phyloP scores from a whole-genome alignment of 2,888 invertebrate genomes.

The Chydorus sphaericus region DNA sequence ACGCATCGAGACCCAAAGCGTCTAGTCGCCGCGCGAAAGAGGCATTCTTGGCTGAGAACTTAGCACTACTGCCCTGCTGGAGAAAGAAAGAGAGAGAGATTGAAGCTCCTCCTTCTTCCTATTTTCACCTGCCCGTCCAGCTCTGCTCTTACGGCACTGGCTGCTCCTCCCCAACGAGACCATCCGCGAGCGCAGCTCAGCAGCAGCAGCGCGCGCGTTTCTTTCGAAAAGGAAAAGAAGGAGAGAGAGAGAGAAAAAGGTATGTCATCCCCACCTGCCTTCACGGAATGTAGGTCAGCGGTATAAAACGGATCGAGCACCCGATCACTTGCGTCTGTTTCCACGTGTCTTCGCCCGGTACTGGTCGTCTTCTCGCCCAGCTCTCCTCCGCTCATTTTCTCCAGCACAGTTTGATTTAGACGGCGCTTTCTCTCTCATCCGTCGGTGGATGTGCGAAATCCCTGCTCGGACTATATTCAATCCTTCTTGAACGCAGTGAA shows the following conservation, averaged over 20 bases:
- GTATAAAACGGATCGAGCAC: slow-evolving; percentile 14
- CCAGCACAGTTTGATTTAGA: neutral
- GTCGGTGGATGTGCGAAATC: neutral
- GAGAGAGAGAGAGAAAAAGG: too few relatives aligned
- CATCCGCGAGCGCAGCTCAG: neutral
- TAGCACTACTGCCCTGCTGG: too few relatives aligned
- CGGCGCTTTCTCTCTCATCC: neutral
- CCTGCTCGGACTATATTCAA: neutral
- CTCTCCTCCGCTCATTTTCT: neutral
- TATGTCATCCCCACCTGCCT: neutral
- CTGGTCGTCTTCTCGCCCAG: neutral
- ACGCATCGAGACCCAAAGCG: too few relatives aligned
- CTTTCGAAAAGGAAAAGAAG: too few relatives aligned
- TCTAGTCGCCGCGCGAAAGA: too few relatives aligned
- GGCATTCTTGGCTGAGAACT: too few relatives aligned
- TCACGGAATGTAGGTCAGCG: slow-evolving; percentile 12
- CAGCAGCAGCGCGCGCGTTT: neutral
- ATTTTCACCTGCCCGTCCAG: slow-evolving; percentile 2
- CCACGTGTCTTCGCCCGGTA: slow-evolving; percentile 6
- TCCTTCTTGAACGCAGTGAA: neutral
- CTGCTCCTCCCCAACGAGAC: neutral
- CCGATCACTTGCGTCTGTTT: slow-evolving; percentile 1
- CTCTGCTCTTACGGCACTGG: neutral
- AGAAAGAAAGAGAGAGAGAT: too few relatives aligned
- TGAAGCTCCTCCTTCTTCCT: slow-evolving; percentile 3